Conservation (phyloP, 2,113 vertebrate genomes). For the Periophthalmus modestus region DNA sequence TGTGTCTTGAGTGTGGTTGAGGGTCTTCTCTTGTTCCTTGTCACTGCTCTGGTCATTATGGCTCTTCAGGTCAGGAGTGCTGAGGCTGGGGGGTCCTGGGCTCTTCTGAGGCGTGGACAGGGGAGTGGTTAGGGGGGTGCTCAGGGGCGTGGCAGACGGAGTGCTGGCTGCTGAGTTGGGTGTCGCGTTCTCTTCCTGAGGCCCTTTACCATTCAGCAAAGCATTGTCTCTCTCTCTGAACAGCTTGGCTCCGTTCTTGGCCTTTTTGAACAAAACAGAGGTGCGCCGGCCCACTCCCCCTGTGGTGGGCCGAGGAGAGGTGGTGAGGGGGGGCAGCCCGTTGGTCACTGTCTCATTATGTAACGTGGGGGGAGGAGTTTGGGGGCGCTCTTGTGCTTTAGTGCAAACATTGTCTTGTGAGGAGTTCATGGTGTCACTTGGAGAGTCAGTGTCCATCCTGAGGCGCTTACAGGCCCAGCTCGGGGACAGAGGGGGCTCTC, state of each 20-base stretch:
- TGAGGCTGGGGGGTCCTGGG: conserved; percentile 56
- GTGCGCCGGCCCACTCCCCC: conserved; percentile 87
- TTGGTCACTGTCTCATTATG: conserved; percentile 70
- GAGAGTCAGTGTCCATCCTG: conserved; percentile 76
- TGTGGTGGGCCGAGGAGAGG: conserved; percentile 50
- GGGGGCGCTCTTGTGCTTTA: conserved; percentile 48
- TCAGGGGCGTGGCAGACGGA: conserved; percentile 53
- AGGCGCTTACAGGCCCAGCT: conserved; percentile 79
- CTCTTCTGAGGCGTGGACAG: conserved; percentile 62
- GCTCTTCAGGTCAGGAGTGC: conserved; percentile 35
- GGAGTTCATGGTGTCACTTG: conserved; percentile 70
- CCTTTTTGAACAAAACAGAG: conserved; percentile 92
- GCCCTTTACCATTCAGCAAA: conserved; percentile 81
- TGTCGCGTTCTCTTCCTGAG: conserved; percentile 53
- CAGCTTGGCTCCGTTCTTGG: conserved; percentile 89
- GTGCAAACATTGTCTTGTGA: conserved; percentile 64
- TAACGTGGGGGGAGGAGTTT: conserved; percentile 62
- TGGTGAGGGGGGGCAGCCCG: conserved; percentile 66
- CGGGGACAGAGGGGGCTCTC: conserved; percentile 78
- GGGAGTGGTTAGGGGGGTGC: conserved; percentile 50
- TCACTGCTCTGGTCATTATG: conserved; percentile 73
- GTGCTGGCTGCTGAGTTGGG: conserved; percentile 56
- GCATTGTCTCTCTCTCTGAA: conserved; percentile 81
- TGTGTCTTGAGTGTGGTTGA: conserved; percentile 75
- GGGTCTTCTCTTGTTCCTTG: conserved; percentile 77